These are phyloP conservation scores for Rhyzopertha dominica DNA, from an alignment of 1,140 invertebrate species.

Conservation along the genomic window DNA sequence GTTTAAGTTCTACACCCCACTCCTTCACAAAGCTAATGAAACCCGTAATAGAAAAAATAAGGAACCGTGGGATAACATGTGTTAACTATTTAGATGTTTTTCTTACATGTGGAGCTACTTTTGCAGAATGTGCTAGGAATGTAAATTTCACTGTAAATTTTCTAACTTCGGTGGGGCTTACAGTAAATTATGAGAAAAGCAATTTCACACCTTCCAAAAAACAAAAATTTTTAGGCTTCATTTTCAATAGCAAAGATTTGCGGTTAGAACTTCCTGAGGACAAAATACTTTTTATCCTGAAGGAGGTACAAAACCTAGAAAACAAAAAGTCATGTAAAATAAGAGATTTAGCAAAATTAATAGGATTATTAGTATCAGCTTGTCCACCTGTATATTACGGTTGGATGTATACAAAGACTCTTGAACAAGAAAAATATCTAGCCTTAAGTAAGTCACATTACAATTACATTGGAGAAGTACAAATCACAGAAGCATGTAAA, in stretches of 20 bases:
- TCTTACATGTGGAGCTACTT: slow-evolving; percentile 22
- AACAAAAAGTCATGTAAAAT: slow-evolving; percentile 22
- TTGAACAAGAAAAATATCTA: slow-evolving; percentile 26
- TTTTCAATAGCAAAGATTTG: slow-evolving; percentile 22
- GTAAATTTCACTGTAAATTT: background rate
- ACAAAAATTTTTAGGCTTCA: slow-evolving; percentile 28
- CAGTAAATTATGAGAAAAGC: slow-evolving; percentile 29
- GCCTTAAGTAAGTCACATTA: background rate
- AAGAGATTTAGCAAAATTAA: slow-evolving; percentile 24
- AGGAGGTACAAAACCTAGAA: slow-evolving; percentile 12
- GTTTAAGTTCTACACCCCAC: slow-evolving; percentile 18
- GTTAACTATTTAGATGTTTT: slow-evolving; percentile 37
- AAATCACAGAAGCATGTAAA: background rate
- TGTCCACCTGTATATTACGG: slow-evolving; percentile 28
- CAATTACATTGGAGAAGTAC: slow-evolving; percentile 12
- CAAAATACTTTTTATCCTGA: slow-evolving; percentile 15
- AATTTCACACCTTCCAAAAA: slow-evolving; percentile 16
- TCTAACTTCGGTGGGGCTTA: slow-evolving; percentile 12
- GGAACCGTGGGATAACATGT: slow-evolving; percentile 15
- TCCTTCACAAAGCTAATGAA: slow-evolving; percentile 31
- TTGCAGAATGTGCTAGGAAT: slow-evolving; percentile 10
- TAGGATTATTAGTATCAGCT: slow-evolving; percentile 22
- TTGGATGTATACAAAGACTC: slow-evolving; percentile 25
- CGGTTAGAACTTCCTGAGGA: slow-evolving; percentile 17
- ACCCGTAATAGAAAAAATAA: slow-evolving; percentile 16